Conservation (phyloP, 2,797 vertebrate species). For the Vireo griseus region DNA sequence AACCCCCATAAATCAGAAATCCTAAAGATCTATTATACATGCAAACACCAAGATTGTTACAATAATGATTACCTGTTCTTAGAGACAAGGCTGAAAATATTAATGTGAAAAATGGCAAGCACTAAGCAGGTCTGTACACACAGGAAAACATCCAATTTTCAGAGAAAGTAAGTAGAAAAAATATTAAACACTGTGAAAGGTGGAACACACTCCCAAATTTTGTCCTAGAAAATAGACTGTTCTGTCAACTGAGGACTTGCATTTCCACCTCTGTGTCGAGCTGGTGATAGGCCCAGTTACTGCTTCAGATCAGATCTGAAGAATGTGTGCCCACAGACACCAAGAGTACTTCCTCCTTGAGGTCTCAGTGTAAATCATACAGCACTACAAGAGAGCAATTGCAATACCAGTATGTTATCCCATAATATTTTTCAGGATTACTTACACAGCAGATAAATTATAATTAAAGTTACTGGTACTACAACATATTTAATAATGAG, state of each 20-base stretch:
- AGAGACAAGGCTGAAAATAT: neutral
- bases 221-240: neutral
- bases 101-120: neutral
- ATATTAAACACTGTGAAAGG: neutral
- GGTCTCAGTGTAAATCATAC: neutral
- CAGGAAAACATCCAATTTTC: neutral
- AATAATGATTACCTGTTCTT: neutral
- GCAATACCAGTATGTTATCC: neutral
- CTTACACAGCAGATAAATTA: neutral
- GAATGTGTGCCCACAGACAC: neutral
- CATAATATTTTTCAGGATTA: neutral
- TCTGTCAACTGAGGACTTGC: neutral
- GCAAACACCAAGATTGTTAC: neutral
- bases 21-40: neutral
- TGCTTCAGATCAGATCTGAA: neutral
- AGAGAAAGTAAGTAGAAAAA: neutral
- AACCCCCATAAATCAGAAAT: neutral
- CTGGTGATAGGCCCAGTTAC: neutral
- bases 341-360: neutral
- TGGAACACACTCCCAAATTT: neutral
- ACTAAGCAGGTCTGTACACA: neutral
- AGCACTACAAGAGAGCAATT: neutral
- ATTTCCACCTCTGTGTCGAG: neutral
- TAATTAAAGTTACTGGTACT: slow-evolving; percentile 28
- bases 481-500: slow-evolving; percentile 17